Base-by-base conservation (phyloP, 2,113 vertebrate species). In the Saccopteryx leptura region DNA sequence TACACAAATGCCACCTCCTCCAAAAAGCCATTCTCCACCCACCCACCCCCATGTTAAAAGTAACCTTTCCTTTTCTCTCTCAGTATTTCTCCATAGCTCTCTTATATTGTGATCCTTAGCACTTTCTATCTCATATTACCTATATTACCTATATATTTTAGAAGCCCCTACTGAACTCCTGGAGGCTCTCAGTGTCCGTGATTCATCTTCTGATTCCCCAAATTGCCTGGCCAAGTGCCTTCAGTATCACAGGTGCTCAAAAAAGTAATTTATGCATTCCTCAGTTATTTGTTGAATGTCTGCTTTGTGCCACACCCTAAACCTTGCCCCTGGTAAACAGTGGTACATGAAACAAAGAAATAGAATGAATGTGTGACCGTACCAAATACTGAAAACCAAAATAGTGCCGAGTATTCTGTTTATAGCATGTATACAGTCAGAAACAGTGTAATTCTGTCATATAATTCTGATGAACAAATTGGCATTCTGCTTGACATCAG, bases 221-320 rank as follows among this genome's bases (percentile, higher is more conserved):
- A 52, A 50, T 26, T 26, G 21, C 39, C 66, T 81, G 48, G 48
- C 26, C n/a, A 74, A 71, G 21, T 61, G n/a, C 50, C 23, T 69
- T 94, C 12, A 46, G 54, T 50, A 12, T 39, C 75, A 80, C 13
- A 81, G 28, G 4, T 60, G 19, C 26, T 68, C 65, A 18, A 46
- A 60, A 33, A 48, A 28, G 39, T 92, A 17, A 54, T 39, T 52
- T 39, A 18, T 72, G 3, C 60, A 48, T 89, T 71, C 72, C 17
- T 92, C 26, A 6, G 21, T 91, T 90, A 68, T 72, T 94, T 92
- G 48, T 82, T 90, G 82, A 92, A 81, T 60, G 28, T 39, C 33
- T 75, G 31, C 63, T 94, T 75, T 72, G 46, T 52, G 24, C 65
- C 48, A 88, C 58, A 21, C 33, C 65, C 39, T 68, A 63, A 84